Percentiles rank a stretch among this genome's conserved stretches.
Conservation (phyloP, 2,888 invertebrate genomes). For the Acrocyrtus sp. region DNA sequence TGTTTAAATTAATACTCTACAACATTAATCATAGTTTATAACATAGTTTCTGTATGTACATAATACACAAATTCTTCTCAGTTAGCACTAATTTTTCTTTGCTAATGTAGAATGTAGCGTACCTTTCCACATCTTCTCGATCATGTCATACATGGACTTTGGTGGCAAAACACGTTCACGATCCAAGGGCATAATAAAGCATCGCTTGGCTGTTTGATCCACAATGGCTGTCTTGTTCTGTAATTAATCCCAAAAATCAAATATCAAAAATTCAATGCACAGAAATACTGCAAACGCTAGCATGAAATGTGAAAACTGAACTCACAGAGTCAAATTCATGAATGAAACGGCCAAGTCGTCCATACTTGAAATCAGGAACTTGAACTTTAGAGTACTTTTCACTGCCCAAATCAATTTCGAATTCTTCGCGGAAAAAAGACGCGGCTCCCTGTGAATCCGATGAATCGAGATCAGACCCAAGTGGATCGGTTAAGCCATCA, state of each 20-base stretch:
- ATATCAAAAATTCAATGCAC: background rate
- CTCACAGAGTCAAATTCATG: slow-evolving; percentile 83
- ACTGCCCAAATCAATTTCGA: slow-evolving; percentile 80
- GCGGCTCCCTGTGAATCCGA: slow-evolving; percentile 52
- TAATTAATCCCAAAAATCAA: slow-evolving; percentile 34
- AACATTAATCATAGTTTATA: no score
- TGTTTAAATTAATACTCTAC: no score
- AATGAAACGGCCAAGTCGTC: slow-evolving; percentile 84
- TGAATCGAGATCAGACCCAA: slow-evolving; percentile 57
- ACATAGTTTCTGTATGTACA: no score
- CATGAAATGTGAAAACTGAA: background rate
- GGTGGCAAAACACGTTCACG: slow-evolving; percentile 81
- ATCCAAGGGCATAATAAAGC: slow-evolving; percentile 92
- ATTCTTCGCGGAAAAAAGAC: slow-evolving; percentile 78
- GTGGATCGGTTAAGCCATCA: slow-evolving; percentile 59
- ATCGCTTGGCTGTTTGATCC: slow-evolving; percentile 78
- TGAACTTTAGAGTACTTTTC: slow-evolving; percentile 76
- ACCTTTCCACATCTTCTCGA: slow-evolving; percentile 81
- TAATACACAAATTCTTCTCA: no score
- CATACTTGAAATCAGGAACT: slow-evolving; percentile 85
- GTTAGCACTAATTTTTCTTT: no score
- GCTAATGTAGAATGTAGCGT: no score
- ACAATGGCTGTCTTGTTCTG: slow-evolving; percentile 81
- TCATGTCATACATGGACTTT: slow-evolving; percentile 79
- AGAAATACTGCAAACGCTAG: background rate